A percentile compares a stretch with the other conserved stretches of the same genome.
Conservation (phyloP, 2,888 invertebrate species). For the Ametastegia equiseti region DNA sequence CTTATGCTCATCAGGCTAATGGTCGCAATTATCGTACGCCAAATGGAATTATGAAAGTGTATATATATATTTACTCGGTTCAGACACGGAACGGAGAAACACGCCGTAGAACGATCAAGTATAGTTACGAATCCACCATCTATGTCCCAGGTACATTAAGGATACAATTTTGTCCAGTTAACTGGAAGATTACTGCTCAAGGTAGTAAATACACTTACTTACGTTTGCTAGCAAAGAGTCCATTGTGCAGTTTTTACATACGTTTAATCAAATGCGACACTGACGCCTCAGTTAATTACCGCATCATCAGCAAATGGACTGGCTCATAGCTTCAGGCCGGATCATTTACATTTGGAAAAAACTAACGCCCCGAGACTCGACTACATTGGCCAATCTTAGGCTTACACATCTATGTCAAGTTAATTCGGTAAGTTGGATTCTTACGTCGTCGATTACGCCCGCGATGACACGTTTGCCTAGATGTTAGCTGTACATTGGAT, state of each 20-base stretch:
- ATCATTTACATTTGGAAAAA: background rate
- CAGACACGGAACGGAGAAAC: constrained; percentile 3
- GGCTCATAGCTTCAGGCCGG: background rate
- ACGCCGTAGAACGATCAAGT: constrained; percentile 1
- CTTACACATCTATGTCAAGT: constrained; percentile 26
- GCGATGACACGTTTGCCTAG: too few species aligned
- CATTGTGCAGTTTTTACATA: background rate
- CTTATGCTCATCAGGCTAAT: constrained; percentile 59
- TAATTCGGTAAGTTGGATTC: background rate
- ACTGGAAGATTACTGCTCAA: constrained; percentile 11
- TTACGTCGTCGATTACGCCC: background rate
- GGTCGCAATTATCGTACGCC: constrained; percentile 48
- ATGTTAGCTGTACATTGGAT: too few species aligned
- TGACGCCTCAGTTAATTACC: constrained; percentile 1
- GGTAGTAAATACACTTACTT: too few species aligned
- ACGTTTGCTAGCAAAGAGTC: too few species aligned
- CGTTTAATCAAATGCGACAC: background rate
- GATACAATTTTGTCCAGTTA: background rate
- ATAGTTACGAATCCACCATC: background rate
- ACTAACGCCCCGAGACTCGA: constrained; percentile 5
- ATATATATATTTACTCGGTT: constrained; percentile 44
- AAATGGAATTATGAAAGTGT: constrained; percentile 46
- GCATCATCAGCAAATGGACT: background rate
- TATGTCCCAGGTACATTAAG: too few species aligned
- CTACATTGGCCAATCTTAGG: background rate